Percentiles rank a stretch among this genome's conserved stretches.
phyloP scores from a whole-genome alignment of 2,888 invertebrate species.

The Nemurella pictetii region DNA sequence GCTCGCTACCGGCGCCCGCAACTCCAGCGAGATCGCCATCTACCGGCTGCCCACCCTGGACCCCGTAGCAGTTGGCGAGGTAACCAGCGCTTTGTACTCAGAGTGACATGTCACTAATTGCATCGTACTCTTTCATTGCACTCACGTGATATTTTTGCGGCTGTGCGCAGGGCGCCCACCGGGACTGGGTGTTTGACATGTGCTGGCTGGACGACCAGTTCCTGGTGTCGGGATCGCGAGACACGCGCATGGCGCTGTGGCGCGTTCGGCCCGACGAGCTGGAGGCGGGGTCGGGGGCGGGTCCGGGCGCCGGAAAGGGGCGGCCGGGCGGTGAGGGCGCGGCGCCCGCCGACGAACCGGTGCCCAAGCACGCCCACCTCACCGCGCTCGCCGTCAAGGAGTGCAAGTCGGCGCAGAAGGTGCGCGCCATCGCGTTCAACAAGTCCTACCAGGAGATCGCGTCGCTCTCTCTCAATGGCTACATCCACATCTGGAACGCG shows the following conservation, averaged over 20 bases:
- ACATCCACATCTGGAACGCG: constrained; percentile 91
- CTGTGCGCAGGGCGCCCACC: constrained; percentile 75
- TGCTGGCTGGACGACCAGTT: constrained; percentile 96
- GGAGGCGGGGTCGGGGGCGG: constrained; percentile 38
- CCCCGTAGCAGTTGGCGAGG: constrained; percentile 90
- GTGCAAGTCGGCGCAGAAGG: constrained; percentile 77
- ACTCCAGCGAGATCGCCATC: constrained; percentile 91
- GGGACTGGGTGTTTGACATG: constrained; percentile 92
- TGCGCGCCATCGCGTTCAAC: constrained; percentile 87
- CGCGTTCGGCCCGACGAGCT: constrained; percentile 62
- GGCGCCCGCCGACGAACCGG: constrained; percentile 57
- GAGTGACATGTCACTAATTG: too few relatives aligned
- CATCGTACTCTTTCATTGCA: too few relatives aligned
- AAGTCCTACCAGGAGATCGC: constrained; percentile 84
- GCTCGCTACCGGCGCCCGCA: constrained; percentile 88
- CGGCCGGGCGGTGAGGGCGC: neutral
- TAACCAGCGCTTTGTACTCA: too few relatives aligned
- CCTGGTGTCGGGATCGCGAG: constrained; percentile 90
- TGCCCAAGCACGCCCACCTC: constrained; percentile 53
- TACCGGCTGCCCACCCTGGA: constrained; percentile 90
- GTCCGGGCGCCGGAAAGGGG: constrained; percentile 48
- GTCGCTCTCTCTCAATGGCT: constrained; percentile 88
- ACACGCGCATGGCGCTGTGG: constrained; percentile 91
- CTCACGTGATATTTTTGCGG: too few relatives aligned
- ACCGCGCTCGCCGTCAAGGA: constrained; percentile 69